Conservation (phyloP, 2,797 vertebrate genomes). For the Cryptoprocta ferox region DNA sequence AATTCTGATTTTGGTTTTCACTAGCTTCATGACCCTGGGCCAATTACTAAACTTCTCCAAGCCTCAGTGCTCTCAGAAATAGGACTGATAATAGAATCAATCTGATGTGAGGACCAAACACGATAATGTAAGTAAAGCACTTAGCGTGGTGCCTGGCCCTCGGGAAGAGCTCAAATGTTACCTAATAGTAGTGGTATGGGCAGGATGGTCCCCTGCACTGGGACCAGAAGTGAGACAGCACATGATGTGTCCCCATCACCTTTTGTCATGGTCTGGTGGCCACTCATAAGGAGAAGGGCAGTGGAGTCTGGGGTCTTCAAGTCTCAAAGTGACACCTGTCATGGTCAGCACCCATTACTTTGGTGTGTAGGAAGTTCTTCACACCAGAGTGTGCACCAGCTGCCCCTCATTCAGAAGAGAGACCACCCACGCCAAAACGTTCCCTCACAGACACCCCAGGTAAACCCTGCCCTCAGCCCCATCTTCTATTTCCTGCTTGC, state of each 20-base stretch:
- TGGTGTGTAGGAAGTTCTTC: neutral
- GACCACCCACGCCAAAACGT: accelerated
- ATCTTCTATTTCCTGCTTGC: neutral
- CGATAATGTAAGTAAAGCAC: neutral
- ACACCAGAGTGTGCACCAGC: neutral
- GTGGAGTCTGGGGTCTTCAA: neutral
- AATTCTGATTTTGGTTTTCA: neutral
- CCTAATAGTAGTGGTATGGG: neutral
- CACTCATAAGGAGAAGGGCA: neutral
- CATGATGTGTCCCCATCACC: neutral
- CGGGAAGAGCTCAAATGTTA: neutral
- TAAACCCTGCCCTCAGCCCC: neutral
- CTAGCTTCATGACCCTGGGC: neutral
- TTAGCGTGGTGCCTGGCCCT: neutral
- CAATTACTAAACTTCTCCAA: neutral
- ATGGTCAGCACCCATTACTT: neutral
- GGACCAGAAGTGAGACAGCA: neutral
- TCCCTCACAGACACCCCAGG: no score
- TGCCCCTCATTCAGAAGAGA: neutral
- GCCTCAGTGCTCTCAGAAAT: neutral
- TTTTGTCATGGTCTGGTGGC: neutral
- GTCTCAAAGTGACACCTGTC: neutral
- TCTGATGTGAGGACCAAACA: neutral
- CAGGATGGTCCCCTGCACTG: neutral
- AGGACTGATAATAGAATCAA: neutral